A percentile compares a stretch with the other conserved stretches of the same genome.
These are phyloP conservation scores for Paracentrotus lividus DNA, from an alignment of 53 echinoderm and acorn worm species.

Conservation along the genomic window DNA sequence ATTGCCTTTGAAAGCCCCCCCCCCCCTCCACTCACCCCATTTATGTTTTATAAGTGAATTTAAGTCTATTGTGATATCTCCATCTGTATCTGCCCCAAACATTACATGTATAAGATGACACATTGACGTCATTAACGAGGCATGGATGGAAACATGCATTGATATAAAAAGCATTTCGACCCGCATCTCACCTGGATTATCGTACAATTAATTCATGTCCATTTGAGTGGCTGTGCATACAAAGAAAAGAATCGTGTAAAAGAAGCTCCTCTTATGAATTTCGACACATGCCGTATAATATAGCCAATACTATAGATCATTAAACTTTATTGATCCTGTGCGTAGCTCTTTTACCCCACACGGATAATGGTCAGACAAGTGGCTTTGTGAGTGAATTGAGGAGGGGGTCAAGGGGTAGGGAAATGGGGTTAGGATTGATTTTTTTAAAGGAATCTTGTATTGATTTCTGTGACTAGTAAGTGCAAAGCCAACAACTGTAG, in stretches of 20 bases:
- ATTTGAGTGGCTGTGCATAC: not conserved
- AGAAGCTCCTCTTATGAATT: not conserved
- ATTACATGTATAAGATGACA: not conserved
- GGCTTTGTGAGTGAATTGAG: not conserved
- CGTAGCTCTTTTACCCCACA: not conserved
- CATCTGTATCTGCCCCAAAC: not conserved
- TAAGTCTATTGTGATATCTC: not conserved
- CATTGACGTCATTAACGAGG: not conserved
- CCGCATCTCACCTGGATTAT: not conserved
- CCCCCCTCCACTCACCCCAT: no score
- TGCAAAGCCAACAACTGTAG: not conserved
- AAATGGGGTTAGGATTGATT: not conserved
- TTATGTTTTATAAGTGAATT: no score
- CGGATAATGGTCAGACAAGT: not conserved
- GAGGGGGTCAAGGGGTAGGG: not conserved
- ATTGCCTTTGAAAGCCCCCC: no score
- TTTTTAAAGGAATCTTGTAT: slow-evolving; percentile 4
- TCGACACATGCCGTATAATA: not conserved
- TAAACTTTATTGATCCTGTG: not conserved
- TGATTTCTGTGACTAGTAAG: not conserved
- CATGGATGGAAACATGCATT: not conserved
- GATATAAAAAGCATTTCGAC: not conserved
- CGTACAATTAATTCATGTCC: not conserved
- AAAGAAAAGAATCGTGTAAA: not conserved
- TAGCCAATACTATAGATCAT: not conserved